Evolutionary conservation across 1,140 invertebrate species (phyloP).

Genomic region (Musca domestica): DNA sequence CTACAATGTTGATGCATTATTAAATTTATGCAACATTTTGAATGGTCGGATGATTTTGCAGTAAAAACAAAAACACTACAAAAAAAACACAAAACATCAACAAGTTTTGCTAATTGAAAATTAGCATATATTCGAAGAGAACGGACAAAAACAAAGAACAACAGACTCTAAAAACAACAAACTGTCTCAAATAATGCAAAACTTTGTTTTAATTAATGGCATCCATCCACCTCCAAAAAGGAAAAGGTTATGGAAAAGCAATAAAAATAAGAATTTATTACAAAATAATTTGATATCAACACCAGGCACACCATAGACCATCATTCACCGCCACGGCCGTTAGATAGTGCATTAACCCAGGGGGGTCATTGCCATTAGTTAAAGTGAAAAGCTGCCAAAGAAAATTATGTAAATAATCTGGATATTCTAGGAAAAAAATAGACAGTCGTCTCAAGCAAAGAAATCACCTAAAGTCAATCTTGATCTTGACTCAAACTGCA

Average conservation of each 20-base stretch:
- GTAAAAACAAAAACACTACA: conserved; percentile 2
- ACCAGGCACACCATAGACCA: no score
- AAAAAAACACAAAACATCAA: not conserved
- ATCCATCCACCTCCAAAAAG: not conserved
- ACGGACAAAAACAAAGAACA: not conserved
- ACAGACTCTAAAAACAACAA: not conserved
- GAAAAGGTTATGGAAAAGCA: conserved; percentile 7
- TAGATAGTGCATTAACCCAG: not conserved
- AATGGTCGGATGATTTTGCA: conserved; percentile 13
- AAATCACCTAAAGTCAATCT: conserved; percentile 3
- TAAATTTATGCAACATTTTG: conserved; percentile 18
- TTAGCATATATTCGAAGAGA: conserved; percentile 5
- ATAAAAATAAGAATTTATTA: conserved; percentile 1
- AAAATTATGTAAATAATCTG: not conserved
- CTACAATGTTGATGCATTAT: conserved; percentile 5
- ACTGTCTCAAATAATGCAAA: no score
- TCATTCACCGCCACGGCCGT: no score
- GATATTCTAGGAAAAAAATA: conserved; percentile 11
- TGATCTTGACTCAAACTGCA: conserved; percentile 4
- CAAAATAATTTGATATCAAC: not conserved
- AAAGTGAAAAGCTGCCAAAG: not conserved
- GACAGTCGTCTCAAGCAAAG: not conserved
- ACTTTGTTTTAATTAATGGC: no score
- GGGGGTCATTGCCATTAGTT: not conserved
- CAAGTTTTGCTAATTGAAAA: conserved; percentile 19